Evolutionary conservation across 2,797 vertebrate species (phyloP).

Genomic region (Phataginus tricuspis): DNA sequence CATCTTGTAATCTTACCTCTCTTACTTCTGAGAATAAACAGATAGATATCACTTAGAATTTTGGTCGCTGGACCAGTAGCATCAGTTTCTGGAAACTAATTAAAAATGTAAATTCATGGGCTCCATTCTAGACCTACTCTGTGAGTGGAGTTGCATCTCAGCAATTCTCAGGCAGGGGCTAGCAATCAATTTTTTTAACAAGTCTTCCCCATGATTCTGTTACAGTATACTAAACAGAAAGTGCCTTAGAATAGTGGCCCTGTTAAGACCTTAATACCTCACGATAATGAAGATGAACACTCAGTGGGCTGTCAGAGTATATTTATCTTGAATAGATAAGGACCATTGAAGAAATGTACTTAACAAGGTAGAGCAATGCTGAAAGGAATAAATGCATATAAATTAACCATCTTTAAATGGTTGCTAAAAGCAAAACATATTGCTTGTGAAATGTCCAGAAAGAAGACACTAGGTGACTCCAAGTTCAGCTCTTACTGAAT

Average conservation of each 20-base stretch:
- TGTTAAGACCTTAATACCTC: background rate
- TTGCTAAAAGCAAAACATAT: slow-evolving; percentile 32
- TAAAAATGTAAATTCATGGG: background rate
- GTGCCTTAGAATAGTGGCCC: background rate
- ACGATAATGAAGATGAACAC: slow-evolving; percentile 18
- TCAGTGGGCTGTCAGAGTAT: background rate
- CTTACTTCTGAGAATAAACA: background rate
- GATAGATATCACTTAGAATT: background rate
- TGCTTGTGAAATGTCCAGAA: background rate
- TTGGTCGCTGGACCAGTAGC: background rate
- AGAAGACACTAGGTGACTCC: background rate
- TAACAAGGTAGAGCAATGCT: slow-evolving; percentile 22
- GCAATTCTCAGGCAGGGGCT: background rate
- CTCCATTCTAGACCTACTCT: background rate
- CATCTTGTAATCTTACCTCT: background rate
- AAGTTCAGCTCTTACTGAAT: background rate
- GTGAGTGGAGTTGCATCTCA: background rate
- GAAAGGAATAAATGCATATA: background rate
- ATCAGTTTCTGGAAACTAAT: background rate
- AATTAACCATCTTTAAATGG: slow-evolving; percentile 9
- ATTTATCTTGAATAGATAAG: slow-evolving; percentile 32
- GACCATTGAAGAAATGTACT: background rate
- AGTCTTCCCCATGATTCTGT: background rate
- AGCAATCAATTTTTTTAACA: background rate
- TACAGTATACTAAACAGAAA: background rate